Base-by-base conservation (phyloP, 23 tunicate species). In the Corella eumyota region DNA sequence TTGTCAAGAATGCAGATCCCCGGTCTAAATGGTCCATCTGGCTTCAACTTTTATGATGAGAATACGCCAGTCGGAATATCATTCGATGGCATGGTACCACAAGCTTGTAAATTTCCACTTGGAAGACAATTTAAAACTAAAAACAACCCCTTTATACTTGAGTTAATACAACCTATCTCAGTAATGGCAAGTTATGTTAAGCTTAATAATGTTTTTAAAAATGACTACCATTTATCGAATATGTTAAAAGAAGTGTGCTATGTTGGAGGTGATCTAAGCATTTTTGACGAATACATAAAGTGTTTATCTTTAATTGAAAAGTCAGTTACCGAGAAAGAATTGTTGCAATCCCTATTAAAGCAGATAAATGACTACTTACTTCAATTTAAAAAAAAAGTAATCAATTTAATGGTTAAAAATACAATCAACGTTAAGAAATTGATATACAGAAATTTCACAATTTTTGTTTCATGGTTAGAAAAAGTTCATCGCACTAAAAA, bases 71-170 rank as follows among this genome's bases (percentile, higher is more conserved):
- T 46, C 25, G 83, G 83, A 2, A 34, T 76, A 0, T 40, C 65
- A 25, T 68, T 37, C 59, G 83, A 76, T 58, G 83, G 83, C 4
- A 53, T 66, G 62, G 54, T 47, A 32, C 83, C 83, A 30, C 74
- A 67, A 22, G 73, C 83, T 1, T 55, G 73, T 40, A 76, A 45
- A 24, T 45, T 34, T 35, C 83, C 83, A 45, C 60, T 76, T 2
- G 83, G 83, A 34, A 66, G 83, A 32, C 22, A 19, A 19, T 26
- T 20, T 5, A 40, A 63, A 30, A 76, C 83, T 6, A 28, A 17
- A 46, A 28, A 20, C 13, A 58, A 55, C n/a, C 60, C 60, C 15
- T 59, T 36, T 34, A 67, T 30, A 33, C 45, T 62, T 0, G 83
- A 76, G 32, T 49, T 76, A 4, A 76, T 76, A 25, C 49, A 68